Evolutionary conservation across 2,113 vertebrate species (phyloP).

Genomic region (Penelope pileata): DNA sequence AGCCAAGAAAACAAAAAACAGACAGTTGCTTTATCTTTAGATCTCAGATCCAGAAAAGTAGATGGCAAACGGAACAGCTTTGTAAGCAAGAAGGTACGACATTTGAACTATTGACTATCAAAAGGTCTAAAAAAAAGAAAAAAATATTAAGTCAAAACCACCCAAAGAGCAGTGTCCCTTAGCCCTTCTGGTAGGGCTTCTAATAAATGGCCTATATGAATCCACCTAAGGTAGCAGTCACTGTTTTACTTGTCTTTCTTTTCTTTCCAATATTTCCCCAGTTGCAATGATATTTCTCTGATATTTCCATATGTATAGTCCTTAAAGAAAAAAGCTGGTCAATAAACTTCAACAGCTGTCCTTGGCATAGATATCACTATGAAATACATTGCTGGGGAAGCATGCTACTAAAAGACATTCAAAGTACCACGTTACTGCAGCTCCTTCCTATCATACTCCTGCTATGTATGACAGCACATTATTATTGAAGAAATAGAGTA

Average conservation of each 20-base stretch:
- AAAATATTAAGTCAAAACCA: neutral
- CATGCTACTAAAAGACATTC: neutral
- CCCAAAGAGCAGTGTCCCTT: neutral
- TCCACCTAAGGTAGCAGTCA: neutral
- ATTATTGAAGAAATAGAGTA: neutral
- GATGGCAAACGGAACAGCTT: neutral
- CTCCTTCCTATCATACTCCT: neutral
- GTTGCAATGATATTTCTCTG: neutral
- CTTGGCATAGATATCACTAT: neutral
- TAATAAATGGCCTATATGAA: no score
- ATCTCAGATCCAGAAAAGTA: neutral
- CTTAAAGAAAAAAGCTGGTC: neutral
- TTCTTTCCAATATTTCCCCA: neutral
- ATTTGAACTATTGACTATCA: neutral
- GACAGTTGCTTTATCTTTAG: neutral
- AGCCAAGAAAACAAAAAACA: neutral
- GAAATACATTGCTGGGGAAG: neutral
- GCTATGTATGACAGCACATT: neutral
- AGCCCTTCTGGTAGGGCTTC: neutral
- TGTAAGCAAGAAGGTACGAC: neutral
- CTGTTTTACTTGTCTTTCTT: neutral
- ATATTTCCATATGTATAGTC: neutral
- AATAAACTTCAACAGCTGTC: neutral
- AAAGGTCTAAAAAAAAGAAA: neutral
- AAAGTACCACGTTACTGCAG: neutral